phyloP scores from a whole-genome alignment of 2,797 vertebrate genomes.

The Merluccius polli region DNA sequence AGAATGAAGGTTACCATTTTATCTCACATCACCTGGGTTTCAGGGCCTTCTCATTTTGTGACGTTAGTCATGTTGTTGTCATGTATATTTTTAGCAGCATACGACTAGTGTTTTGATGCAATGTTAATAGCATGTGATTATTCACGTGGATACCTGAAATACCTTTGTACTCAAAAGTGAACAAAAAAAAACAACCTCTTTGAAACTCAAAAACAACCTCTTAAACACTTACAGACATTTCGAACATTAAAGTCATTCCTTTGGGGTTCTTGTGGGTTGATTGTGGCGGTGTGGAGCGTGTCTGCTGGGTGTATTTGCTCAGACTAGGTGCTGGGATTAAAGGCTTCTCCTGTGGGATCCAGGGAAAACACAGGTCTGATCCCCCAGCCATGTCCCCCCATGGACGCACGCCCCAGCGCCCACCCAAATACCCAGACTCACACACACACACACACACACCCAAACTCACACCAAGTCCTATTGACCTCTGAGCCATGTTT shows the following conservation, averaged over 20 bases:
- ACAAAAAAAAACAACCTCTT: background rate
- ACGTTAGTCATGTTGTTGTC: background rate
- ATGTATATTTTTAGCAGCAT: background rate
- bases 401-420: conserved; percentile 4
- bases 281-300: conserved; percentile 50
- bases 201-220: background rate
- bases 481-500: background rate
- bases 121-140: background rate
- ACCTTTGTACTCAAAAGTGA: background rate
- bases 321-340: conserved; percentile 68
- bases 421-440: conserved; percentile 8
- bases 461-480: background rate
- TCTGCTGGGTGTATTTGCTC: conserved; percentile 64
- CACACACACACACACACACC: background rate
- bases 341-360: conserved; percentile 54
- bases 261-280: conserved; percentile 40
- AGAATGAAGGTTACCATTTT: background rate
- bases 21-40: background rate
- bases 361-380: conserved; percentile 64
- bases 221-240: background rate
- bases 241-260: conserved; percentile 32
- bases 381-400: conserved; percentile 45
- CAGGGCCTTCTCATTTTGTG: background rate
- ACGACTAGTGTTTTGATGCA: background rate
- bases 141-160: background rate